These are phyloP conservation scores for Drosophila sp. DNA, from an alignment of 1,140 invertebrate genomes.

Conservation along the genomic window DNA sequence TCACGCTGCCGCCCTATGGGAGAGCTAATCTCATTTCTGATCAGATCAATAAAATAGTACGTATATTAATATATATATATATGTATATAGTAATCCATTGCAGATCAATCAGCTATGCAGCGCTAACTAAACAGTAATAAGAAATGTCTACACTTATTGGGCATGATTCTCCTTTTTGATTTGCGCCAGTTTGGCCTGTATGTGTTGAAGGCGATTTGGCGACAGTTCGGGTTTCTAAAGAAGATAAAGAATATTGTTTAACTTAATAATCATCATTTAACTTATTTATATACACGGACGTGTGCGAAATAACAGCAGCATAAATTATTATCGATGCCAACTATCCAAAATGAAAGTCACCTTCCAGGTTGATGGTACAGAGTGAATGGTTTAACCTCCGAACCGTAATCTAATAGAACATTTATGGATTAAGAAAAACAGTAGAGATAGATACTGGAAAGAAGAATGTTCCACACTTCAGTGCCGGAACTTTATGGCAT, in stretches of 20 bases:
- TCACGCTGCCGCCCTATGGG: slow-evolving; percentile 13
- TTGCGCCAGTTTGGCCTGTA: slow-evolving; percentile 82
- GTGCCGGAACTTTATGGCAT: too few relatives aligned
- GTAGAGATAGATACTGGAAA: too few relatives aligned
- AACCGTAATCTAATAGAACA: too few relatives aligned
- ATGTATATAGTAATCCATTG: slow-evolving; percentile 38
- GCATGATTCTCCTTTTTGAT: slow-evolving; percentile 81
- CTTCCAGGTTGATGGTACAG: too few relatives aligned
- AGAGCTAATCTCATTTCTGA: slow-evolving; percentile 33
- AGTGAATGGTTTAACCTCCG: too few relatives aligned
- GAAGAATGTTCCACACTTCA: too few relatives aligned
- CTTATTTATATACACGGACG: too few relatives aligned
- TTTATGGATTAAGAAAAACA: too few relatives aligned
- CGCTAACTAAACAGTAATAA: slow-evolving; percentile 38
- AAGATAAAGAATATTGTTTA: not conserved
- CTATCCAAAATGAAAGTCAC: too few relatives aligned
- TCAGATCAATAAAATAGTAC: slow-evolving; percentile 28
- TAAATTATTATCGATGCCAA: too few relatives aligned
- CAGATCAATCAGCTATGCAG: slow-evolving; percentile 30
- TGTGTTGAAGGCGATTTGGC: slow-evolving; percentile 79
- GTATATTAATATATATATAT: slow-evolving; percentile 35
- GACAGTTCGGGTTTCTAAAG: slow-evolving; percentile 78
- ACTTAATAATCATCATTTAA: too few relatives aligned
- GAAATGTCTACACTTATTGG: slow-evolving; percentile 48
- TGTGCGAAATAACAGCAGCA: too few relatives aligned